phyloP scores from a whole-genome alignment of 2,888 invertebrate genomes.

The Tetranychus piercei region DNA sequence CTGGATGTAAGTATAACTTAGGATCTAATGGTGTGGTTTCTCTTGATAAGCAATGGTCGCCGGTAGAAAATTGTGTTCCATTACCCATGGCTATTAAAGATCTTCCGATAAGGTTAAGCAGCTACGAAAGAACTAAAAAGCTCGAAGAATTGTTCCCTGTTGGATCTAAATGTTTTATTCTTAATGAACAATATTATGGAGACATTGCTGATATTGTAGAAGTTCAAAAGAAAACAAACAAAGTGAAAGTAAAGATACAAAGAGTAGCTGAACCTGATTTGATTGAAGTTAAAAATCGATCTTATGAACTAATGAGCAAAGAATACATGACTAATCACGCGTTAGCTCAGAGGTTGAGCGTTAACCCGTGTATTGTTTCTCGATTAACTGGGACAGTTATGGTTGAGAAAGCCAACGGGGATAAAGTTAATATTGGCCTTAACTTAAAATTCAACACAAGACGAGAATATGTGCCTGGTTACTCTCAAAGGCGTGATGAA shows the following conservation, averaged over 20 bases:
- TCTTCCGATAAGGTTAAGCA: constrained; percentile 17
- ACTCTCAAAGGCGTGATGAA: constrained; percentile 28
- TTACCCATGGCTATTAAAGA: constrained; percentile 47
- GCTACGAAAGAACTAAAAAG: constrained; percentile 6
- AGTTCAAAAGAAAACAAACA: constrained; percentile 34
- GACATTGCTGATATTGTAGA: constrained; percentile 49
- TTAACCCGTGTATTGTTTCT: constrained; percentile 52
- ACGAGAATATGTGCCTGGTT: constrained; percentile 40
- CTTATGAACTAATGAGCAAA: constrained; percentile 28
- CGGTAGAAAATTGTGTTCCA: constrained; percentile 45
- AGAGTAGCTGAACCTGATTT: constrained; percentile 41
- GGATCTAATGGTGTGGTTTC: constrained; percentile 40
- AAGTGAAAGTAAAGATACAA: constrained; percentile 42
- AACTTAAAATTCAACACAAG: constrained; percentile 72
- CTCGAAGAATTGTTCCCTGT: constrained; percentile 30
- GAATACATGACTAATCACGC: constrained; percentile 32
- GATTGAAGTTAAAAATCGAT: constrained; percentile 29
- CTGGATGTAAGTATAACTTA: constrained; percentile 44
- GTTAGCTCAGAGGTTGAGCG: constrained; percentile 33
- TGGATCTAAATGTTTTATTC: constrained; percentile 47
- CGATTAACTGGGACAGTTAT: constrained; percentile 69
- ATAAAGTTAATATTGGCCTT: constrained; percentile 57
- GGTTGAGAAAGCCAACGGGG: constrained; percentile 34
- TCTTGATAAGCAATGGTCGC: constrained; percentile 52
- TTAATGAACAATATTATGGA: constrained; percentile 62